A percentile compares a stretch with the other conserved stretches of the same genome.
These are phyloP conservation scores for Saturnia japonica DNA, from an alignment of 2,888 invertebrate genomes.

Conservation along the genomic window DNA sequence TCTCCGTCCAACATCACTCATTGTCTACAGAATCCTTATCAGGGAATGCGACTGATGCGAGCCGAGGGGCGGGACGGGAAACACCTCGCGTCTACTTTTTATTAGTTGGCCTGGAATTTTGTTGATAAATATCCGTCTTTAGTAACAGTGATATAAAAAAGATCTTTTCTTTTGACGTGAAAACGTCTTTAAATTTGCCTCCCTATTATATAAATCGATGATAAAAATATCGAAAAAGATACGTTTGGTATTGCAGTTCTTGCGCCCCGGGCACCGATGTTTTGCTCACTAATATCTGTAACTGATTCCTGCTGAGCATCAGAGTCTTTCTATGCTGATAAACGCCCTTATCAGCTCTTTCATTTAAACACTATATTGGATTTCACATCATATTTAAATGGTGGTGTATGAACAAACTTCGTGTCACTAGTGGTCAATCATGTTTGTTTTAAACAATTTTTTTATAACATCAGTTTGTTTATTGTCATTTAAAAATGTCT, in stretches of 20 bases:
- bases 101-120: slow-evolving; percentile 27
- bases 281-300: no score
- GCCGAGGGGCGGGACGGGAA: slow-evolving; percentile 9
- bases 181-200: no score
- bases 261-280: no score
- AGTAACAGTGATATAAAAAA: slow-evolving; percentile 11
- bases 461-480: not conserved
- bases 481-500: not conserved
- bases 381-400: no score
- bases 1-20: slow-evolving; percentile 50
- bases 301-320: no score
- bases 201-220: not conserved
- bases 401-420: no score
- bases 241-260: no score
- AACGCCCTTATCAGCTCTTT: no score
- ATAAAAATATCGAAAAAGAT: not conserved
- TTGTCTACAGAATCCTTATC: slow-evolving; percentile 54
- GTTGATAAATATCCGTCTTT: slow-evolving; percentile 11
- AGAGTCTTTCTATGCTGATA: no score
- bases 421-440: no score
- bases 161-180: not conserved
- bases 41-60: slow-evolving; percentile 22
- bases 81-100: slow-evolving; percentile 32
- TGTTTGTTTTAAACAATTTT: not conserved
- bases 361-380: no score